Base-by-base conservation (phyloP, 2,113 vertebrate genomes). In the Prunella himalayana region DNA sequence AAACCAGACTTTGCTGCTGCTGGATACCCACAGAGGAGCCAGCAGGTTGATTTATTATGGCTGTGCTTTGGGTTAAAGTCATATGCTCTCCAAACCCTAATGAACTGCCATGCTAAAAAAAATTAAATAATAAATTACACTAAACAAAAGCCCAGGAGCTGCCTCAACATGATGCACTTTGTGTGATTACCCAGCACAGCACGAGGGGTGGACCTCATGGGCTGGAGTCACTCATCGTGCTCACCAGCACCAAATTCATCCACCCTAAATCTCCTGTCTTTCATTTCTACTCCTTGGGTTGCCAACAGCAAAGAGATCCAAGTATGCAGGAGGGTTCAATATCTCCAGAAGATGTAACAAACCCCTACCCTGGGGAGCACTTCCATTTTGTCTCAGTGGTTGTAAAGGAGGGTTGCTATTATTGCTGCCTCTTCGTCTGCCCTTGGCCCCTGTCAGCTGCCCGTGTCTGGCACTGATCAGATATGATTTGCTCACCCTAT, bases 281-380 rank as follows among this genome's bases (percentile, higher is more conserved):
- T 59, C 44, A 15, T 44, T 82, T 82, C 22, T 72, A 23, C 33
- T 75, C 56, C 53, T 37, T 2, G 2, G 15, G 41, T 5, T 51
- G 24, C 25, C 30, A 56, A 11, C 13, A 2, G 7, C 39, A 61
- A 42, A 33, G 39, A 20, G 45, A 66, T 17, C 17, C 15, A 0
- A 1, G 64, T 5, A 31, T 1, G 1, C 30, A 42, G 47, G 15
- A 87, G 37, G n/a, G 41, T 9, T 22, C 0, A 0, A 41, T 37
- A 75, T 63, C 65, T 51, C 28, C 3, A 2, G n/a, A 59, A 2
- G 3, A 22, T 15, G 35, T 63, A 76, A 35, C 37, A 65, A 77
- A 57, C 39, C 9, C 15, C 24, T 50, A 13, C 22, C 45, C 59
- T 63, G n/a, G 45, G 27, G 12, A 69, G 16, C 21, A 7, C 41